Evolutionary conservation across 2,888 invertebrate species (phyloP).

Genomic region (Artemia sinica): DNA sequence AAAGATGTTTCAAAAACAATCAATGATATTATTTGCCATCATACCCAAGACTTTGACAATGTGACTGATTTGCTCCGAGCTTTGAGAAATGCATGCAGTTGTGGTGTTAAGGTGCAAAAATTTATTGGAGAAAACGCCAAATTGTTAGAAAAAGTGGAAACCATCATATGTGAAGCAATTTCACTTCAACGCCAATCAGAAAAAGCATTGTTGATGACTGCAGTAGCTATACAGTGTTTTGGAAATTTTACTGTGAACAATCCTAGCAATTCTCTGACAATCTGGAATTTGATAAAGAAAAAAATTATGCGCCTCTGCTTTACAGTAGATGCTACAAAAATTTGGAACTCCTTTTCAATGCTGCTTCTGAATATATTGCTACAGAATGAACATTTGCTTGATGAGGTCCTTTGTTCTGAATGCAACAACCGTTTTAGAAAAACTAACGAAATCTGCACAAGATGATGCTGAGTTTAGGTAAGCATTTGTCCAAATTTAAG

Average conservation of each 20-base stretch:
- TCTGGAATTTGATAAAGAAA: constrained; percentile 32
- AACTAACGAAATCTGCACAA: background rate
- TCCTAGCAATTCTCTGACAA: constrained; percentile 38
- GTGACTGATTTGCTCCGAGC: too few relatives aligned
- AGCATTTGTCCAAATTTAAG: background rate
- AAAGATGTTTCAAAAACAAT: too few relatives aligned
- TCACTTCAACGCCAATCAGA: too few relatives aligned
- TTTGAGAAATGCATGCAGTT: too few relatives aligned
- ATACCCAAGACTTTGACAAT: too few relatives aligned
- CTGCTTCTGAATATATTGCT: constrained; percentile 43
- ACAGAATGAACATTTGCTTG: constrained; percentile 36
- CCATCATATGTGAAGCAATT: too few relatives aligned
- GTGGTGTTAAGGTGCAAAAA: too few relatives aligned
- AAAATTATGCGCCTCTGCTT: background rate
- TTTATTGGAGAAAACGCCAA: too few relatives aligned
- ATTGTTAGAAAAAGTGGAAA: too few relatives aligned
- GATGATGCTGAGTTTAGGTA: constrained; percentile 3
- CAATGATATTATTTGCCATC: too few relatives aligned
- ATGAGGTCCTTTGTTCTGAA: constrained; percentile 26
- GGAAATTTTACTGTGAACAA: constrained; percentile 42
- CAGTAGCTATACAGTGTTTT: constrained; percentile 36
- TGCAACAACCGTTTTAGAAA: background rate
- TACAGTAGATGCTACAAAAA: constrained; percentile 20
- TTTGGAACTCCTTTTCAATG: constrained; percentile 38
- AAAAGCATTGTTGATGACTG: too few relatives aligned